Evolutionary conservation across 2,113 vertebrate genomes (phyloP).

Genomic region (Ceratotherium simum): DNA sequence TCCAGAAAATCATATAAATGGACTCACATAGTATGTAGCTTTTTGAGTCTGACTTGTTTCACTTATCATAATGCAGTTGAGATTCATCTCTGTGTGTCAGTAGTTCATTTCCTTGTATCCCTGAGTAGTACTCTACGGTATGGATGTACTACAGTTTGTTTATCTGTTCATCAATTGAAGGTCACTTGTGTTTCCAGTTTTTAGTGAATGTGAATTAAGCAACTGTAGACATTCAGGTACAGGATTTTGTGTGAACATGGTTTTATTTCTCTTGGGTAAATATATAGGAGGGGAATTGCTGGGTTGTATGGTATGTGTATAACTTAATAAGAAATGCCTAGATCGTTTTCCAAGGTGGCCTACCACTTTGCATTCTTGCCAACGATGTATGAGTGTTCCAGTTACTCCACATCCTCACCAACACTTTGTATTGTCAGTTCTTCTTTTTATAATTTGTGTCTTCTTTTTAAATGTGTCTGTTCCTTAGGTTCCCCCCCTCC

Average conservation of each 20-base stretch:
- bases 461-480: constrained; percentile 22
- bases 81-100: neutral
- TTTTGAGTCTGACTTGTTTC: constrained; percentile 37
- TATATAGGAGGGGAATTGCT: neutral
- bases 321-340: constrained; percentile 48
- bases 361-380: constrained; percentile 1
- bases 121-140: neutral
- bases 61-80: neutral
- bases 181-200: neutral
- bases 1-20: constrained; percentile 10
- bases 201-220: constrained; percentile 34
- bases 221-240: neutral
- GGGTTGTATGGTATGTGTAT: neutral
- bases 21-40: neutral
- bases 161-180: constrained; percentile 20
- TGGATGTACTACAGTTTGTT: neutral
- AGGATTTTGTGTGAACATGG: constrained; percentile 35
- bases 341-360: neutral
- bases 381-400: neutral
- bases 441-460: neutral
- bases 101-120: constrained; percentile 22
- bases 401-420: neutral
- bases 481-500: neutral
- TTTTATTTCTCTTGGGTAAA: constrained; percentile 20
- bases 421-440: neutral